Base-by-base conservation (phyloP, 2,113 vertebrate genomes). In the Hiodon alosoides region DNA sequence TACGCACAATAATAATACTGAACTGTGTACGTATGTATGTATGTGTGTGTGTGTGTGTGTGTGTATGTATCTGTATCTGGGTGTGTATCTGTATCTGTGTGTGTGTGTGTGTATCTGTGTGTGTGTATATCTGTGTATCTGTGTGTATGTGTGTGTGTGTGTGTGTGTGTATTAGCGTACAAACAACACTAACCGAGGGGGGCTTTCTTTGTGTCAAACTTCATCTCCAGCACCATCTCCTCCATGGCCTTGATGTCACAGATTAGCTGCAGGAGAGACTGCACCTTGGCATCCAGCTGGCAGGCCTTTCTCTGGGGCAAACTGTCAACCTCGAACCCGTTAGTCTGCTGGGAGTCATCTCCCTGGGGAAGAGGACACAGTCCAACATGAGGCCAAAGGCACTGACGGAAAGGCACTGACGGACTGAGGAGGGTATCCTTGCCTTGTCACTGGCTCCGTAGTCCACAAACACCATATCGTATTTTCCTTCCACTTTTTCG, bases 221-320 rank as follows among this genome's bases (percentile, higher is more conserved):
- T 96, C 95, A 97, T 97, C 88, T 97, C 93, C 67, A 95, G 81
- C 78, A 97, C 92, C 82, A 90, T 94, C 80, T 95, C 94, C 76
- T 97, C 95, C 95, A 97, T 96, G 73, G 92, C 90, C 76, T 92
- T 94, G 0, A 95, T 76, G 79, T 93, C 92, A 81, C 94, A 97
- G 85, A 97, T 94, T 47, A 96, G 84, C 79, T 92, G 86, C 4
- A 97, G 82, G 55, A 97, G 86, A n/a, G 91, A 90, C 80, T 94
- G 92, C 13, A 97, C 76, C 55, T 87, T 91, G 70, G 16, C 53
- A 61, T 95, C 85, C 70, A 97, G 83, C 72, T 80, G 81, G 0
- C 90, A 95, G 16, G 80, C 77, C 73, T 82, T 87, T 51, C 81
- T 87, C 77, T 83, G 78, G 60, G 80, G 69, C 5, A 62, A 73